Percentiles rank a stretch among this genome's conserved stretches.
Evolutionary conservation across 1,140 invertebrate species (phyloP).

Genomic region (Mercenaria mercenaria): DNA sequence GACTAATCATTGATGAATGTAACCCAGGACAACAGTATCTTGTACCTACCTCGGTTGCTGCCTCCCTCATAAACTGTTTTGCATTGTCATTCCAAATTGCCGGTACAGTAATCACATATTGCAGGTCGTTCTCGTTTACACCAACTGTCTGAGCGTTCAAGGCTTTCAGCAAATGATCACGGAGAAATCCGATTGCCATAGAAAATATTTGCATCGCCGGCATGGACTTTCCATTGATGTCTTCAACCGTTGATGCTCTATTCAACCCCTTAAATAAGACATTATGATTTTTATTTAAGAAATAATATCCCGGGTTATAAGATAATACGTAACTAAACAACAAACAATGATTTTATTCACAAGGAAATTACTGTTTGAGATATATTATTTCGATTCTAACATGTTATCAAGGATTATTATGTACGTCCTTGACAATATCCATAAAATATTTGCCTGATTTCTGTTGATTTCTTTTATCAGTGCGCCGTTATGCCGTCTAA

Average conservation of each 20-base stretch:
- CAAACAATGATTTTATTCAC: too few species aligned
- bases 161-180: not conserved
- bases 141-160: not conserved
- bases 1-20: too few species aligned
- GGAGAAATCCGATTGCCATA: conserved; percentile 1
- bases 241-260: not conserved
- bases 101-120: conserved; percentile 1
- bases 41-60: not conserved
- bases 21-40: too few species aligned
- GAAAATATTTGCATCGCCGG: conserved; percentile 34
- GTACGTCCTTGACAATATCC: too few species aligned
- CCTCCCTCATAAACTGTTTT: not conserved
- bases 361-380: too few species aligned
- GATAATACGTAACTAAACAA: too few species aligned
- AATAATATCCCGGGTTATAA: not conserved
- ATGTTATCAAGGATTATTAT: too few species aligned
- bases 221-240: conserved; percentile 12
- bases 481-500: too few species aligned
- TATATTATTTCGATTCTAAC: too few species aligned
- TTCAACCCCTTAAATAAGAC: not conserved
- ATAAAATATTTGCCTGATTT: too few species aligned
- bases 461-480: too few species aligned
- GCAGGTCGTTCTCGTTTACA: not conserved
- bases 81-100: conserved; percentile 19
- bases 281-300: too few species aligned